Base-by-base conservation (phyloP, 2,113 vertebrate species). In the Ifrita kowaldi region DNA sequence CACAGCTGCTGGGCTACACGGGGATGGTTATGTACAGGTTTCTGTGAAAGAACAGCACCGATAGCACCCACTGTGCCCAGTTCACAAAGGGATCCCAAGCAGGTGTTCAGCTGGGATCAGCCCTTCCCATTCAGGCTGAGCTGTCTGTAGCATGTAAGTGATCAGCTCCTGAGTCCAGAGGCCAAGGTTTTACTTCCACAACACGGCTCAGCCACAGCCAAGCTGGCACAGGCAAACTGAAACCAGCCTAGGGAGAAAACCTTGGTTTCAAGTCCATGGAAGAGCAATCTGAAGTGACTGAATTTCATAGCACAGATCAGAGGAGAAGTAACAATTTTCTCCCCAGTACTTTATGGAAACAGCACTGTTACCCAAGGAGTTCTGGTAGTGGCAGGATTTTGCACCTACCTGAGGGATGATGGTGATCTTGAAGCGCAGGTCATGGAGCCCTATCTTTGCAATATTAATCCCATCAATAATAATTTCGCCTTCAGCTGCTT, bases 331-430 rank as follows among this genome's bases (percentile, higher is more conserved):
- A 49, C 39, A 26, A 23, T 15, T 12, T 41, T 89, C 11, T 52
- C 10, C 39, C 59, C 16, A 30, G 27, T 15, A 21, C 16, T 30
- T 47, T 23, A 73, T 14, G 65, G 46, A 49, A 83, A 39, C 16
- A 44, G 24, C 28, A n/a, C 3, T 30, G 50, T 13, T 41, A 49
- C 35, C 77, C 41, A 67, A 22, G 7, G 3, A 60, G 32, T 18
- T 83, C 18, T 69, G 57, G 24, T 7, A 46, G 50, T 2, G 11
- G 37, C n/a, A 60, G 44, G 52, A 62, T 49, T 85, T 44, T 7
- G 2, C 10, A 50, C 60, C 15, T 33, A 99, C 99, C 99, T 99
- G 99, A 19, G 99, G 99, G 71, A 99, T 99, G 92, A 99, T 99
- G 89, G 99, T 99, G 95, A 99, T 98, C 95, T 98, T 98, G 93